Base-by-base conservation (phyloP, 1,140 invertebrate genomes). In the Conus ventricosus region DNA sequence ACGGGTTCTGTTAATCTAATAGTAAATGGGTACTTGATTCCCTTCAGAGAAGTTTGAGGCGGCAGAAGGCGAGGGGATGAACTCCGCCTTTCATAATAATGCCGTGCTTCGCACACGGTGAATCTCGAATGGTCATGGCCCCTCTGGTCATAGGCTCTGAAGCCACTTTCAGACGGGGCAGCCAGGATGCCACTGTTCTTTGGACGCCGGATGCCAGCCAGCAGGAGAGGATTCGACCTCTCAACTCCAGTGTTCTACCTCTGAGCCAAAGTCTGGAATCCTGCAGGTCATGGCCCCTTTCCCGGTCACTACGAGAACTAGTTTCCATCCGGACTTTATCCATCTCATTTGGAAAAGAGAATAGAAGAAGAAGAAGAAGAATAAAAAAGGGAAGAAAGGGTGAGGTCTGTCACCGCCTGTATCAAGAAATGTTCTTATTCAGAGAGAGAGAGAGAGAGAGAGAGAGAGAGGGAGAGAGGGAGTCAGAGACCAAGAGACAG, bases 391-490 rank as follows among this genome's bases (percentile, higher is more conserved):
- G 13, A 10, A n/a, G 71, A 23, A 76, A 76, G 20, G 71, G 13
- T 4, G 71, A 75, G 17, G 17, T 63, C 17, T 1, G 60, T n/a
- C 71, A 75, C 8, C 7, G 17, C n/a, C 7, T 75, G 4, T 23
- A 1, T 20, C n/a, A 4, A 8, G 7, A 1, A 75, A 75, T 20
- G 71, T 39, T 39, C 39, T 1, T 39, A 39, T 39, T 39, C 39
- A 39, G 4, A 75, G 71, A 25, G 71, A 25, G 71, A 1, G 71
- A 75, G 17, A 55, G 80, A 17, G 5, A 53, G 80, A 51, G 80
- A 84, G 82, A n/a, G 53, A 20, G 82, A 84, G 53, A 5, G n/a
- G 55, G 82, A 55, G 82, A 84, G 82, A 55, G 82, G 55, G 82
- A 55, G 53, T 55, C 13, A 84, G 53, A 55, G 82, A 57, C 10